A percentile compares a stretch with the other conserved stretches of the same genome.
Conservation (phyloP, 1,140 invertebrate genomes). For the Danaus plexippus region DNA sequence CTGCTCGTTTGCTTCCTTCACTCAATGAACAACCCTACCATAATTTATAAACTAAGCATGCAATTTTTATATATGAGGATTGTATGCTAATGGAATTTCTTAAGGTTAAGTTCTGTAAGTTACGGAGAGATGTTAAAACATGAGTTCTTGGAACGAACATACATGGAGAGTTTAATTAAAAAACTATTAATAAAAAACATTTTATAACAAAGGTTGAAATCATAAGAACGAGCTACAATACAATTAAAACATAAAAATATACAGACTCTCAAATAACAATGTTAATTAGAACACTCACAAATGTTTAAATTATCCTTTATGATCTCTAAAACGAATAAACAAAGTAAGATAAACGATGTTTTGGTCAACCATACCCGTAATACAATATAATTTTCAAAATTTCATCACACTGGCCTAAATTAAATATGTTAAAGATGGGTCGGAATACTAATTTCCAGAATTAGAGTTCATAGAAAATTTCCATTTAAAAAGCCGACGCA, state of each 20-base stretch:
- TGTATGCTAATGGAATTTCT: background rate
- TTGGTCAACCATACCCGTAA: constrained; percentile 11
- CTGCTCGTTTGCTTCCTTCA: constrained; percentile 28
- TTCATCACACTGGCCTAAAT: constrained; percentile 15
- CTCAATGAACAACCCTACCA: constrained; percentile 19
- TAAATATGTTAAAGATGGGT: constrained; percentile 34
- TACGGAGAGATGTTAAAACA: too few relatives aligned
- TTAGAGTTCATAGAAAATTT: constrained; percentile 47
- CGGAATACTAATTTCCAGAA: constrained; percentile 40
- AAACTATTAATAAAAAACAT: too few relatives aligned
- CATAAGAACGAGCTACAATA: too few relatives aligned
- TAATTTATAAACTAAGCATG: constrained; percentile 19
- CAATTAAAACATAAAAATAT: too few relatives aligned
- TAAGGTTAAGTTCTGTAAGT: too few relatives aligned
- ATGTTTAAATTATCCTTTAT: constrained; percentile 9
- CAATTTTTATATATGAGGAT: constrained; percentile 10
- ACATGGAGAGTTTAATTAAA: too few relatives aligned
- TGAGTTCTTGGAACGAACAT: too few relatives aligned
- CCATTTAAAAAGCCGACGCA: constrained; percentile 30
- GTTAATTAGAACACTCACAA: constrained; percentile 9
- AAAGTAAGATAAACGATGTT: constrained; percentile 16
- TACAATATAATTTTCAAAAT: constrained; percentile 16
- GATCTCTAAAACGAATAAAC: constrained; percentile 12
- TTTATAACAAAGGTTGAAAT: too few relatives aligned
- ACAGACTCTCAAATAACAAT: too few relatives aligned